phyloP scores from a whole-genome alignment of 2,113 vertebrate genomes.

The Hippocampus comes region DNA sequence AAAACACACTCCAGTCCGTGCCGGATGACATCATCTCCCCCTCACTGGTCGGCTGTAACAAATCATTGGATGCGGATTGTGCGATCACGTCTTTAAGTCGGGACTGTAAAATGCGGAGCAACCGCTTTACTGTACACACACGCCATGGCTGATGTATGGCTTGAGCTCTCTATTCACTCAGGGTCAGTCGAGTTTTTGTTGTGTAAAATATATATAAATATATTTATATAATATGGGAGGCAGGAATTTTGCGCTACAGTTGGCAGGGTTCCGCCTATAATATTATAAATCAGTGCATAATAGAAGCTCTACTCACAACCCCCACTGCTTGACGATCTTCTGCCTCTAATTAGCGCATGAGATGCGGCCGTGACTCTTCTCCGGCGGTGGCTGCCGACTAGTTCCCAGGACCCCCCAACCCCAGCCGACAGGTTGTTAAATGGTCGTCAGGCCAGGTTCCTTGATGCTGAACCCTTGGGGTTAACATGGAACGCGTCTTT shows the following conservation, averaged over 20 bases:
- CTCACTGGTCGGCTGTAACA: conserved; percentile 10
- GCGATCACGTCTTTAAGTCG: conserved; percentile 11
- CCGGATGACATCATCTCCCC: conserved; percentile 20
- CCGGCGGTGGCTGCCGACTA: not conserved
- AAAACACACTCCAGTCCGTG: not conserved
- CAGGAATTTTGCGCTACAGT: too few species aligned
- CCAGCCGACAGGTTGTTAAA: conserved; percentile 53
- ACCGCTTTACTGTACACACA: conserved; percentile 11
- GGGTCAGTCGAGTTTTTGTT: not conserved
- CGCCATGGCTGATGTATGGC: conserved; percentile 11
- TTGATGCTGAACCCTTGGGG: conserved; percentile 50
- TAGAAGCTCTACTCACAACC: too few species aligned
- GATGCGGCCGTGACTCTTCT: conserved; percentile 30
- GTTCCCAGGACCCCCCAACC: conserved; percentile 54
- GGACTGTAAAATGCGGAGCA: conserved; percentile 20
- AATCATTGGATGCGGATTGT: conserved; percentile 12
- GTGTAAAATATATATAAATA: too few species aligned
- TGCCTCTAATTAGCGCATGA: not conserved
- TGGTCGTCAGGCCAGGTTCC: conserved; percentile 39
- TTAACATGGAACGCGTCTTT: conserved; percentile 59
- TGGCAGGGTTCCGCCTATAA: too few species aligned
- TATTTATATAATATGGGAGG: too few species aligned
- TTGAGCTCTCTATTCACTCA: conserved; percentile 15
- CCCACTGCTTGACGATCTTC: too few species aligned
- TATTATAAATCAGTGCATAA: too few species aligned